Evolutionary conservation across 2,113 vertebrate genomes (phyloP).

Genomic region (Lepisosteus osseus): DNA sequence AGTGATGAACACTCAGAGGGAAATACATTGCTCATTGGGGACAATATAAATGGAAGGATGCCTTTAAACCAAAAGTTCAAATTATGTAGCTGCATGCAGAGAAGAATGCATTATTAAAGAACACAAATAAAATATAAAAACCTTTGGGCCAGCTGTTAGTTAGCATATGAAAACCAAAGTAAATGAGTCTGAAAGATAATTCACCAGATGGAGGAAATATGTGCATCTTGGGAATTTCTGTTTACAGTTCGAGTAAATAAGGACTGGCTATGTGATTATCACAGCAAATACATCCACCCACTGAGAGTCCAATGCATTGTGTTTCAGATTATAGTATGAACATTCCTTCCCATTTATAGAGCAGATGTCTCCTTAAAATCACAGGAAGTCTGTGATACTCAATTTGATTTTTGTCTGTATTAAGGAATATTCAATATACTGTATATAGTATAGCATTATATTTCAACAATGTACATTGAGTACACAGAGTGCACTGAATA

Average conservation of each 20-base stretch:
- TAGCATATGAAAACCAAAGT: conserved; percentile 31
- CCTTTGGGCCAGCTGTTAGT: conserved; percentile 37
- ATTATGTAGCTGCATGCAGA: conserved; percentile 8
- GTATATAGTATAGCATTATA: background rate
- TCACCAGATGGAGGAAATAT: conserved; percentile 39
- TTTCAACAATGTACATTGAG: background rate
- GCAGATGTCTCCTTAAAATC: background rate
- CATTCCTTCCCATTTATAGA: background rate
- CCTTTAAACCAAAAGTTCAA: conserved; percentile 14
- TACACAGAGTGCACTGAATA: background rate
- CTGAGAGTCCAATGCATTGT: conserved; percentile 23
- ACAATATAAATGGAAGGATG: conserved; percentile 10
- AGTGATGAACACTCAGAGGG: background rate
- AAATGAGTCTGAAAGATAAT: conserved; percentile 36
- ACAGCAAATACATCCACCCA: conserved; percentile 46
- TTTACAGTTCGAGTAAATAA: conserved; percentile 30
- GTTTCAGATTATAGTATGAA: background rate
- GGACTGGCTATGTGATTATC: conserved; percentile 42
- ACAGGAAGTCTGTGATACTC: background rate
- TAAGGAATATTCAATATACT: background rate
- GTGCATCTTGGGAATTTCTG: conserved; percentile 33
- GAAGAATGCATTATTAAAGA: conserved; percentile 13
- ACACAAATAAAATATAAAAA: conserved; percentile 20
- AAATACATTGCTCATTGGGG: conserved; percentile 9
- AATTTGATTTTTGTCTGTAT: background rate